Percentiles rank a stretch among this genome's conserved stretches.
Conservation (phyloP, 1,140 invertebrate genomes). For the Drosophila sturtevanti region DNA sequence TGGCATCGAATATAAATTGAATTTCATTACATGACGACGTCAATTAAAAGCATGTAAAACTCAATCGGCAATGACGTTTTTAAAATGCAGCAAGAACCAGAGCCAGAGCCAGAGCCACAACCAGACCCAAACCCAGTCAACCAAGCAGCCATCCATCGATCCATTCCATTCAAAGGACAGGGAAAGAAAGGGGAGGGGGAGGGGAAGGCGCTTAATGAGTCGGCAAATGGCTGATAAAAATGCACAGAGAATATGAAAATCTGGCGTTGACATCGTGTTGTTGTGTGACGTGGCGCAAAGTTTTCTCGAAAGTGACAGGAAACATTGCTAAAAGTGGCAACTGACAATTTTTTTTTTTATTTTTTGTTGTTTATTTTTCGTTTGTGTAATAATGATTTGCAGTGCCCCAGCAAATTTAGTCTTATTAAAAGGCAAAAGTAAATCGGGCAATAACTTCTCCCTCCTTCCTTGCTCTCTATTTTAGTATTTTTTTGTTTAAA, state of each 20-base stretch:
- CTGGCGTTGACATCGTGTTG: conserved; percentile 62
- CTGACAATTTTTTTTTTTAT: conserved; percentile 25
- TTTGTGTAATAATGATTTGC: conserved; percentile 67
- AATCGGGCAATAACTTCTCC: conserved; percentile 9
- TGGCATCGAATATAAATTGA: conserved; percentile 74
- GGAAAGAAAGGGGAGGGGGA: conserved; percentile 12
- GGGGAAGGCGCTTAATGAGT: conserved; percentile 67
- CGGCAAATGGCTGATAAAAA: conserved; percentile 81
- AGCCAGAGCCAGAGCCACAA: not conserved
- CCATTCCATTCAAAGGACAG: not conserved
- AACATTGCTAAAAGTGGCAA: conserved; percentile 77
- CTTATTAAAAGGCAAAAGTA: conserved; percentile 47
- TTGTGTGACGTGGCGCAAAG: conserved; percentile 64
- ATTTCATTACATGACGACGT: conserved; percentile 81
- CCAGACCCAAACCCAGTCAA: conserved; percentile 9
- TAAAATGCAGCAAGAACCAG: conserved; percentile 67
- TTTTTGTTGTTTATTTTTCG: conserved; percentile 16
- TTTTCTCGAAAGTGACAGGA: conserved; percentile 67
- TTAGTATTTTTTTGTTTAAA: conserved; percentile 16
- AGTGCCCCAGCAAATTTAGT: conserved; percentile 54
- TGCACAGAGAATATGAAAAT: conserved; percentile 69
- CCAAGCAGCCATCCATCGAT: conserved; percentile 3
- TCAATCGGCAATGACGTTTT: conserved; percentile 78
- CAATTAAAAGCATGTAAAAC: conserved; percentile 82
- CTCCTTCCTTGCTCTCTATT: not conserved